Percentiles rank a stretch among this genome's conserved stretches.
Conservation (phyloP, 2,113 vertebrate genomes). For the Papio anubis region DNA sequence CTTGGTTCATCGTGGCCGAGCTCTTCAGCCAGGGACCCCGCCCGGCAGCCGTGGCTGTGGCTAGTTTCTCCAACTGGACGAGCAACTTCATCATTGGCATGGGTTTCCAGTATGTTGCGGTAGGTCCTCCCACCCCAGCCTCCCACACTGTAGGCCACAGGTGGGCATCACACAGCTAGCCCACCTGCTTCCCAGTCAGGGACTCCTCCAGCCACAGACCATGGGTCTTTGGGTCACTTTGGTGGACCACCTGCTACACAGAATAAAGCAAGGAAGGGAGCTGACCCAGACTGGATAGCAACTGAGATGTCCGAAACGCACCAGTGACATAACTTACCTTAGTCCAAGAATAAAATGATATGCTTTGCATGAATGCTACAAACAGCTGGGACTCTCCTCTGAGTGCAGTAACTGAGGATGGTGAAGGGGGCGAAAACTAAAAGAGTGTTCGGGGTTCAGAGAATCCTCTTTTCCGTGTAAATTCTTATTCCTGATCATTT, state of each 20-base stretch:
- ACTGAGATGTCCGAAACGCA: background rate
- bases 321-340: background rate
- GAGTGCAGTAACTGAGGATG: background rate
- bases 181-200: background rate
- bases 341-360: background rate
- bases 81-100: conserved; percentile 93
- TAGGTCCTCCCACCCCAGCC: conserved; percentile 75
- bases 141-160: background rate
- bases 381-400: background rate
- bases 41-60: conserved; percentile 92
- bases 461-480: background rate
- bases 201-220: background rate
- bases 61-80: conserved; percentile 92
- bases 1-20: conserved; percentile 95
- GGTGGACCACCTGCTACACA: background rate
- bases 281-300: background rate
- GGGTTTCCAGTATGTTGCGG: conserved; percentile 91
- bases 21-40: conserved; percentile 94
- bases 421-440: background rate
- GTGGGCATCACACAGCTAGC: background rate
- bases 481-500: background rate
- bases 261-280: background rate
- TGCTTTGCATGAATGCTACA: background rate
- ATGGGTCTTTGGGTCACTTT: background rate
- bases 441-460: background rate